phyloP scores from a whole-genome alignment of 2,888 invertebrate species.

The Nezara viridula region DNA sequence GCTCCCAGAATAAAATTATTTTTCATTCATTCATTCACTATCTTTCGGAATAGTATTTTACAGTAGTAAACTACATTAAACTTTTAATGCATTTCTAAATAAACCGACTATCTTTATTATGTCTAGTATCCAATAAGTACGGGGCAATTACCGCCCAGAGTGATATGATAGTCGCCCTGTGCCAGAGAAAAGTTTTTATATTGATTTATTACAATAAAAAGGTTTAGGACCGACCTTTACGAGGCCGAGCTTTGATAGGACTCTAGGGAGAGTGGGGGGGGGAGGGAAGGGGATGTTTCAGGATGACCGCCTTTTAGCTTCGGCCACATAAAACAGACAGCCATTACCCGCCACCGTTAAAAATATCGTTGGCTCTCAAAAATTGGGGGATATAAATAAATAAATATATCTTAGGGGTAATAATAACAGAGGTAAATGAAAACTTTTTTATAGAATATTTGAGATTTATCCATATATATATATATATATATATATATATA shows the following conservation, averaged over 20 bases:
- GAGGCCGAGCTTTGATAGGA: conserved; percentile 4
- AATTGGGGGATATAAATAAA: not conserved
- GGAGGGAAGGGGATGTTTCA: not conserved
- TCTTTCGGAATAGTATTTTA: no score
- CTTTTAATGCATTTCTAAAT: no score
- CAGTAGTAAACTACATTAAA: no score
- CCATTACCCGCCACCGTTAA: not conserved
- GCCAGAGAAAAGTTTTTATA: not conserved
- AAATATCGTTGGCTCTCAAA: not conserved
- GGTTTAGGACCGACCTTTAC: not conserved
- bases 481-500: no score
- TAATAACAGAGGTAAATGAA: no score
- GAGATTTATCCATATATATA: no score
- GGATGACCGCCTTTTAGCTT: not conserved
- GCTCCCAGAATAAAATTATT: no score
- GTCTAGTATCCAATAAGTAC: not conserved
- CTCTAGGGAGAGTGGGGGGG: not conserved
- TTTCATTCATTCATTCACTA: no score
- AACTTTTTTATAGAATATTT: no score
- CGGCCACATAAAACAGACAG: conserved; percentile 3
- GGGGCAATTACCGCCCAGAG: not conserved
- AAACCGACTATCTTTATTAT: no score
- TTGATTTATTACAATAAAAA: conserved; percentile 16
- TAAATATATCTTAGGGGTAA: not conserved
- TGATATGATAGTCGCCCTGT: not conserved